Base-by-base conservation (phyloP, 1,140 invertebrate species). In the Eulimnadia texana region DNA sequence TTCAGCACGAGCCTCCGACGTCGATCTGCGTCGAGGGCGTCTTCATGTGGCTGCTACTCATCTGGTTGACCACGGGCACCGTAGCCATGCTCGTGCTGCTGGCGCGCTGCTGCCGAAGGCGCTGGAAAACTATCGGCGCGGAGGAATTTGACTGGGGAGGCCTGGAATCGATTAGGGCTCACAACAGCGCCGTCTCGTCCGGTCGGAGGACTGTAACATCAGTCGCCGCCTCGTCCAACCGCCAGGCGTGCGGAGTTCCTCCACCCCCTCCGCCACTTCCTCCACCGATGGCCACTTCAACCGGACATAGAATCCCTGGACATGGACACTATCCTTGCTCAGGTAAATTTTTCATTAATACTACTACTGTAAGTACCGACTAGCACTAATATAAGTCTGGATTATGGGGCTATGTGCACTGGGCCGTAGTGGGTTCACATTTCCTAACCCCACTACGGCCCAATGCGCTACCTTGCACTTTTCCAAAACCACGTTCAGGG, bases 11-110 rank as follows among this genome's bases (percentile, higher is more conserved):
- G 6, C 33, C 33, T 42, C 33, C 33, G 33, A 6, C 55, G 24
- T 58, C 28, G 29, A 50, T 61, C 1, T 61, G 60, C 60, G 50
- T 61, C n/a, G 60, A 61, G 22, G 60, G 60, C 19, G 60, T 61
- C 53, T 51, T 61, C 9, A 23, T 61, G 23, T 61, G 60, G 60
- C n/a, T 61, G 10, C 29, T 54, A 0, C 3, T 61, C 29, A 51
- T 51, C 9, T 61, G 60, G 60, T 20, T 61, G n/a, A 61, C 60
- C 27, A 51, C 50, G 24, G 60, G 60, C 20, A 61, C 60, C 3
- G 28, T 51, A n/a, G 51, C 60, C 28, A 28, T 55, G 11, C 25
- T 61, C 20, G 53, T 51, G 9, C 60, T 61, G 0, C 25, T 54
- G 19, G 28, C 53, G 10, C 51, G 33, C 29, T 61, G 49, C 51